Base-by-base conservation (phyloP, 2,888 invertebrate genomes). In the Catocala fraxini region DNA sequence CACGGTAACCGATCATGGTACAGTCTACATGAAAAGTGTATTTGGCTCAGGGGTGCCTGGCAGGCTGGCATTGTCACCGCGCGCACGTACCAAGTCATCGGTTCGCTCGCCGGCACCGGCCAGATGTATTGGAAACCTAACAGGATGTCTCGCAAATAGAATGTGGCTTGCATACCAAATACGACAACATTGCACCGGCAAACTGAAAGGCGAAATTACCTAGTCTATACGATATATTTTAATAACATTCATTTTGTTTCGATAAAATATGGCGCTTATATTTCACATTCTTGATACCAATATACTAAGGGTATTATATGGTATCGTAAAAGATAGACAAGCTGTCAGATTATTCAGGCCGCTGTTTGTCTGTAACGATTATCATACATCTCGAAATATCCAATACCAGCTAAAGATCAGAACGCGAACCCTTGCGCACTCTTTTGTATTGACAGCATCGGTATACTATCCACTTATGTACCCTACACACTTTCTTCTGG, bases 81-180 rank as follows among this genome's bases (percentile, higher is more conserved):
- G 76, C 60, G 80, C 90, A 90, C 90, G 90, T 90, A 84, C 74
- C 65, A 79, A 85, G 85, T 85, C 89, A 80, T 79, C 81, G 85
- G 84, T 80, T 79, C 85, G 82, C 86, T 82, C 80, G 81, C 82
- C 71, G 73, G 81, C 81, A 73, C 81, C 80, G 86, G 79, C 85
- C 92, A 91, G 91, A 93, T 92, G 93, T 91, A 93, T 93, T 90
- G 92, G 92, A 93, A 91, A 92, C 89, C 92, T 89, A 93, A 92
- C 92, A 92, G 90, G 90, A 91, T 90, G 90, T 91, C 91, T 90
- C 86, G 87, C 90, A 92, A 92, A 92, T 90, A 91, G 85, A 84
- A 88, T 88, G 89, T 82, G 87, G 71, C 71, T 79, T 83, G 91
- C 88, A 91, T 92, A 87, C 89, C 79, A 82, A 89, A 79, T 80